phyloP scores from a whole-genome alignment of 2,888 invertebrate genomes.

The Idaea dimidiata region DNA sequence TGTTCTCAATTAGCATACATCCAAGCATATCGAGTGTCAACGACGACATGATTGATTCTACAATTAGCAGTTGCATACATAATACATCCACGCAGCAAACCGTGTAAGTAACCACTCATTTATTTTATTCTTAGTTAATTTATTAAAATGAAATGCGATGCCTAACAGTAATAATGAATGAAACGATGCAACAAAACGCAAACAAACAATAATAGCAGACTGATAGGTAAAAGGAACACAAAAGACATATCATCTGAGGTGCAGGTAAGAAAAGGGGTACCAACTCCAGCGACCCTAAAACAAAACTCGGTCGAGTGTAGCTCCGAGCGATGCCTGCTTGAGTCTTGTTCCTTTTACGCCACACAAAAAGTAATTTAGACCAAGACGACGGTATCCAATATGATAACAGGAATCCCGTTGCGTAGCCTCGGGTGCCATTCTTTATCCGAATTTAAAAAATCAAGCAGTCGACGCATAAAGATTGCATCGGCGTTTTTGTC shows the following conservation, averaged over 20 bases:
- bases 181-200: slow-evolving; percentile 39
- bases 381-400: slow-evolving; percentile 66
- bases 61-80: background rate
- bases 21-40: background rate
- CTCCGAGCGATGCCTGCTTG: slow-evolving; percentile 57
- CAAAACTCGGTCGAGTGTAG: slow-evolving; percentile 61
- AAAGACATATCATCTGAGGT: slow-evolving; percentile 37
- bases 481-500: slow-evolving; percentile 48
- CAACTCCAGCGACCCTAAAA: slow-evolving; percentile 46
- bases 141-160: slow-evolving; percentile 17
- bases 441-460: slow-evolving; percentile 40
- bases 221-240: slow-evolving; percentile 38
- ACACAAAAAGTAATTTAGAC: slow-evolving; percentile 74
- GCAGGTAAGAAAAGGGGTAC: slow-evolving; percentile 73
- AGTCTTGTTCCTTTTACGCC: slow-evolving; percentile 58
- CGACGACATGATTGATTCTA: background rate
- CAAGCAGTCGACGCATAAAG: slow-evolving; percentile 36
- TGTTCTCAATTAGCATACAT: background rate
- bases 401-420: slow-evolving; percentile 79
- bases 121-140: slow-evolving; percentile 11
- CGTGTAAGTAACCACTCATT: slow-evolving; percentile 10
- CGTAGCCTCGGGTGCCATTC: slow-evolving; percentile 61
- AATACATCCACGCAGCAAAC: background rate
- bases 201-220: slow-evolving; percentile 36
- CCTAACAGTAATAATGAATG: slow-evolving; percentile 26